A percentile compares a stretch with the other conserved stretches of the same genome.
Conservation (phyloP, 1,140 invertebrate species). For the Aphis gossypii region DNA sequence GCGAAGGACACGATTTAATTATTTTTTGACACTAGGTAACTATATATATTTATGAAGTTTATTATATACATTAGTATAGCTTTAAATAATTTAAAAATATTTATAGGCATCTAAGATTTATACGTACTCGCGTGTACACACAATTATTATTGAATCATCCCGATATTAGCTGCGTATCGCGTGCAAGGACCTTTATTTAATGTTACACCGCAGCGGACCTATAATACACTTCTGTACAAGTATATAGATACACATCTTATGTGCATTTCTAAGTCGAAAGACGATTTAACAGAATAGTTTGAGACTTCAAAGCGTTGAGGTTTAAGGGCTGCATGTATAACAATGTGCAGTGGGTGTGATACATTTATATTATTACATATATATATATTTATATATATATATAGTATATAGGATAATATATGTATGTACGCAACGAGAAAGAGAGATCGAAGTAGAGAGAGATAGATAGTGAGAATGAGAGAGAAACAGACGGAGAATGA, state of each 20-base stretch:
- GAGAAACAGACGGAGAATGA: neutral
- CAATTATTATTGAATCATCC: too few relatives aligned
- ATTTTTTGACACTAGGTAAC: too few relatives aligned
- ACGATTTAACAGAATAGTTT: neutral
- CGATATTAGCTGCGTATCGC: too few relatives aligned
- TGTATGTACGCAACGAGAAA: neutral
- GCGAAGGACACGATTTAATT: too few relatives aligned
- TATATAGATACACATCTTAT: neutral
- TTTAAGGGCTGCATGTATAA: neutral
- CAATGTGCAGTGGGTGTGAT: neutral
- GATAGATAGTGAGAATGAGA: neutral
- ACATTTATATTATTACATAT: neutral
- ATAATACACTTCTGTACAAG: too few relatives aligned
- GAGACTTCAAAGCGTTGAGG: neutral
- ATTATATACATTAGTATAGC: too few relatives aligned
- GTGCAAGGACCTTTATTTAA: too few relatives aligned
- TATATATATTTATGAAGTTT: too few relatives aligned
- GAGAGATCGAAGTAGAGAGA: neutral
- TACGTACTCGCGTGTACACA: too few relatives aligned
- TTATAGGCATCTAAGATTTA: too few relatives aligned
- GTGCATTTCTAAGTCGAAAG: neutral
- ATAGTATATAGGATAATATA: neutral
- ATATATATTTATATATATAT: neutral
- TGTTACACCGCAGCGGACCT: too few relatives aligned
- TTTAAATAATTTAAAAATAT: too few relatives aligned